Evolutionary conservation across 2,888 invertebrate species (phyloP).

Genomic region (Oxystoma pomonae): DNA sequence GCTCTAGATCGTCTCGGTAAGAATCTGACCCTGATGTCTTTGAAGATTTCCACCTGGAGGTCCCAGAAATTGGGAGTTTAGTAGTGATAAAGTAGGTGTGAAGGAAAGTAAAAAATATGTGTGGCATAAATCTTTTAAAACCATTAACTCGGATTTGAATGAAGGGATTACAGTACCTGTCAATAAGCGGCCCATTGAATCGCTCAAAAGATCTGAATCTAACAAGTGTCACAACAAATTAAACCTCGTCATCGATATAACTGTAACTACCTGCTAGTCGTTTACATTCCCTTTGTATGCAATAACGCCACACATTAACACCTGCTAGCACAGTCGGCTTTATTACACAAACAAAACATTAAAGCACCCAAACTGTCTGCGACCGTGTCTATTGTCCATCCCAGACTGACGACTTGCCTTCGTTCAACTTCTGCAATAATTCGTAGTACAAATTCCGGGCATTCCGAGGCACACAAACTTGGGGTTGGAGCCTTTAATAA

Average conservation of each 20-base stretch:
- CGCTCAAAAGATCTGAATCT: constrained; percentile 16
- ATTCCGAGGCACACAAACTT: constrained; percentile 15
- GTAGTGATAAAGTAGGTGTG: too few relatives aligned
- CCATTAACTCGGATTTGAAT: too few relatives aligned
- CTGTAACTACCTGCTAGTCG: not conserved
- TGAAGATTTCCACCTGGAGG: too few relatives aligned
- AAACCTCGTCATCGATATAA: not conserved
- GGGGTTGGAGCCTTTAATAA: not conserved
- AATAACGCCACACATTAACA: not conserved
- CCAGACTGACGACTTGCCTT: not conserved
- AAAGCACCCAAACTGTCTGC: not conserved
- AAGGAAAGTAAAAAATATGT: too few relatives aligned
- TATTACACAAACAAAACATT: constrained; percentile 11
- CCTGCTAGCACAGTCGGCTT: not conserved
- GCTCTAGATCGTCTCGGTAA: too few relatives aligned
- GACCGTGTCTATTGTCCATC: not conserved
- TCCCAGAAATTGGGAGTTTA: too few relatives aligned
- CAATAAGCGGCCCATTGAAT: constrained; percentile 13
- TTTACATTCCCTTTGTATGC: not conserved
- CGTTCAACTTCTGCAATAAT: constrained; percentile 12
- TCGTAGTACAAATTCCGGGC: constrained; percentile 19
- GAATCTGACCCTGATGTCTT: too few relatives aligned
- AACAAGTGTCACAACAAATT: not conserved
- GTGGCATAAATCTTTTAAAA: too few relatives aligned
- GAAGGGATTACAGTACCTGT: not conserved